A percentile compares a stretch with the other conserved stretches of the same genome.
phyloP scores from a whole-genome alignment of 2,113 vertebrate genomes.

The Strix uralensis region DNA sequence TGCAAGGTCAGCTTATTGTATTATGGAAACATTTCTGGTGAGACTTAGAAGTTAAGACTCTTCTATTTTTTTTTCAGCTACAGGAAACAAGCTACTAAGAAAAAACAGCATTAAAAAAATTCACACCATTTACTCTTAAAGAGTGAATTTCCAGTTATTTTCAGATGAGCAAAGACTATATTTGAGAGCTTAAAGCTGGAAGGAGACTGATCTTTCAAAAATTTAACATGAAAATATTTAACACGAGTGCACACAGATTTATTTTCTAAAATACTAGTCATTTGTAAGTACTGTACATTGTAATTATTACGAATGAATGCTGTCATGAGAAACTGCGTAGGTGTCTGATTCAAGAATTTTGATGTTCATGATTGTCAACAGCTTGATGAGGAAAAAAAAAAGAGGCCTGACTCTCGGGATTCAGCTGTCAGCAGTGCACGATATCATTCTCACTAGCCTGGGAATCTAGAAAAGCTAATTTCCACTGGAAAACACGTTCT shows the following conservation, averaged over 20 bases:
- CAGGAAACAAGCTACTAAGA: neutral
- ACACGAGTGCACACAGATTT: neutral
- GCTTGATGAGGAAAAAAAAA: neutral
- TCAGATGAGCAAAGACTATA: neutral
- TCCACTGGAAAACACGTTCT: neutral
- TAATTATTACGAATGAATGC: neutral
- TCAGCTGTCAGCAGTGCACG: neutral
- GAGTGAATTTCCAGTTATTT: neutral
- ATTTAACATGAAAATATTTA: neutral
- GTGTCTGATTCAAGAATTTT: neutral
- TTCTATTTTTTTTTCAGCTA: neutral
- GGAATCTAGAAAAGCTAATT: neutral
- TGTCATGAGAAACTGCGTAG: neutral
- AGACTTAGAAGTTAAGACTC: neutral
- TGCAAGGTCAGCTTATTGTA: constrained; percentile 37
- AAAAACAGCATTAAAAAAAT: neutral
- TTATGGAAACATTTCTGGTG: neutral
- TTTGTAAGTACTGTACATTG: neutral
- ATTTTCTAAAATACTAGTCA: neutral
- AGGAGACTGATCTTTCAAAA: neutral
- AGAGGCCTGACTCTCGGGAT: fast-evolving
- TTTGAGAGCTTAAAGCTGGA: neutral
- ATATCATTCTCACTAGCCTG: neutral
- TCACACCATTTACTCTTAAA: neutral
- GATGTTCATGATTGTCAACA: neutral